Evolutionary conservation across 2,888 invertebrate species (phyloP).

Genomic region (Ptilodon capucinus): DNA sequence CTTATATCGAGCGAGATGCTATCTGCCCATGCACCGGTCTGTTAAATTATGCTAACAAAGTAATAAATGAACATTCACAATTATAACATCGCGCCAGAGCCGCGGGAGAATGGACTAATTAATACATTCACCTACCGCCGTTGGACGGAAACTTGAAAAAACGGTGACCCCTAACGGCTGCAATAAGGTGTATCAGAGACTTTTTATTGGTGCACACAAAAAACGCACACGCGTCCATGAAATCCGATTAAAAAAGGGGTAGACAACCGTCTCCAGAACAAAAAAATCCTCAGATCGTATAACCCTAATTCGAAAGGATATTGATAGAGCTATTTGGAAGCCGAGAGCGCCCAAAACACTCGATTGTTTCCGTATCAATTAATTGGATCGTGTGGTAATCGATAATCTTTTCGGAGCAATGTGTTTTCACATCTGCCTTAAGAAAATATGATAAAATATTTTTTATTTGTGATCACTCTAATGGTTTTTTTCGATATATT

Average conservation of each 20-base stretch:
- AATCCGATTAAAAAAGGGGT: conserved; percentile 81
- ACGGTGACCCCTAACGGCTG: conserved; percentile 72
- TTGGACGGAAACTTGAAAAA: conserved; percentile 63
- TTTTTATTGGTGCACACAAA: conserved; percentile 64
- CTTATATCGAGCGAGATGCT: conserved; percentile 33
- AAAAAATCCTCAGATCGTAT: conserved; percentile 65
- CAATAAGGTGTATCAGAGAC: conserved; percentile 73
- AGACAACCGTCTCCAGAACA: conserved; percentile 63
- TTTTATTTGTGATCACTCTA: conserved; percentile 16
- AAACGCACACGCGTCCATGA: conserved; percentile 74
- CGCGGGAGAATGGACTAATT: conserved; percentile 61
- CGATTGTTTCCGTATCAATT: conserved; percentile 79
- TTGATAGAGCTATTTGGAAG: conserved; percentile 78
- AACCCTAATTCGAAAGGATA: conserved; percentile 73
- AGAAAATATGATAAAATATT: conserved; percentile 34
- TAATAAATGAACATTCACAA: conserved; percentile 64
- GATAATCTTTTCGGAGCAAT: conserved; percentile 73
- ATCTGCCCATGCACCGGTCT: conserved; percentile 47
- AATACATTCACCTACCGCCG: conserved; percentile 75
- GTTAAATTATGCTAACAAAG: conserved; percentile 68
- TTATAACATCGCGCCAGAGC: conserved; percentile 42
- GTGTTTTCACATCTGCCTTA: conserved; percentile 74
- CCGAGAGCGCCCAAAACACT: conserved; percentile 61
- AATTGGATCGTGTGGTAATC: conserved; percentile 81
- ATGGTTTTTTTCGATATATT: no score